Percentiles rank a stretch among this genome's conserved stretches.
These are phyloP conservation scores for Nycticebus coucang DNA, from an alignment of 2,113 vertebrate species.

Conservation along the genomic window DNA sequence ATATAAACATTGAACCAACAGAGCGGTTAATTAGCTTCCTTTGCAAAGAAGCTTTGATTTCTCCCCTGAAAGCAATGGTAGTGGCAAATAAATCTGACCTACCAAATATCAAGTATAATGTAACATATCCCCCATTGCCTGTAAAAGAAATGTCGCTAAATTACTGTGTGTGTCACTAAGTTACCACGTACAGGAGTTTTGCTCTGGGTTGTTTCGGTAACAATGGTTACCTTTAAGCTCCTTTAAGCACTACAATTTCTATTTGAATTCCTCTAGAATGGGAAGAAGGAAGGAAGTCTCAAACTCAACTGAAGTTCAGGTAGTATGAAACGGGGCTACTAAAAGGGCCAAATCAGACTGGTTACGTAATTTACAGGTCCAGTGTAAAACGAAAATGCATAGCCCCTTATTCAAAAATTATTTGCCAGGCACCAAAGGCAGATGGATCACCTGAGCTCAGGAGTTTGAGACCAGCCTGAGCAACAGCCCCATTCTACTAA, in stretches of 20 bases:
- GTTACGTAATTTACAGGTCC: not conserved
- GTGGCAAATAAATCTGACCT: slow-evolving; percentile 59
- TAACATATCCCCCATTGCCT: not conserved
- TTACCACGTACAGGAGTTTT: not conserved
- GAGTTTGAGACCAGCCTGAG: no score
- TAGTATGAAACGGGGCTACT: not conserved
- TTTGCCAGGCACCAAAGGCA: not conserved
- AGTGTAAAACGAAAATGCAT: slow-evolving; percentile 23
- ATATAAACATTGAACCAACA: slow-evolving; percentile 43
- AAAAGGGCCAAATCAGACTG: not conserved
- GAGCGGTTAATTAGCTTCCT: slow-evolving; percentile 56
- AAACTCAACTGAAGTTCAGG: not conserved
- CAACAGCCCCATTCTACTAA: no score
- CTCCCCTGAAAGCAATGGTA: slow-evolving; percentile 63
- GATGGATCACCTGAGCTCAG: no score
- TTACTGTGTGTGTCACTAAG: not conserved
- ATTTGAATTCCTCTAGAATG: slow-evolving; percentile 37
- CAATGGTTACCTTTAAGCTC: not conserved
- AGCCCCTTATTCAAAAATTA: not conserved
- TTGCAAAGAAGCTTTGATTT: slow-evolving; percentile 65
- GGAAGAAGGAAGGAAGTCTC: not conserved
- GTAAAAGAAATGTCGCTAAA: slow-evolving; percentile 48
- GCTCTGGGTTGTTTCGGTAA: not conserved
- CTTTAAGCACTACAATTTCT: slow-evolving; percentile 41
- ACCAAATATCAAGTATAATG: slow-evolving; percentile 60